These are phyloP conservation scores for Dasypogon diadema DNA, from an alignment of 2,888 invertebrate species.

Conservation along the genomic window DNA sequence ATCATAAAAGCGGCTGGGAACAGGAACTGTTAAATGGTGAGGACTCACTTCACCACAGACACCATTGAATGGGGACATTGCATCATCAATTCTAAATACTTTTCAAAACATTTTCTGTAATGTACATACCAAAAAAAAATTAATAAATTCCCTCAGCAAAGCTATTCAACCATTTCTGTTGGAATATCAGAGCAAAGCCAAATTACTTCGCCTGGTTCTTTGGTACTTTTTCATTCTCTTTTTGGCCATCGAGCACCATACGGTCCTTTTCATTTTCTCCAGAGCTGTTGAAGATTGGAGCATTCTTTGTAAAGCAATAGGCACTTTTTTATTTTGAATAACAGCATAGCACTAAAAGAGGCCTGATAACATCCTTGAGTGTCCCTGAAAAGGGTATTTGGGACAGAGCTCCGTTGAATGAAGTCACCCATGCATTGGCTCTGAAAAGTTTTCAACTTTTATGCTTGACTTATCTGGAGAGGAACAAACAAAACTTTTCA, in stretches of 20 bases:
- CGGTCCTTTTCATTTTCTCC: slow-evolving; percentile 27
- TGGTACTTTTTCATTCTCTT: slow-evolving; percentile 26
- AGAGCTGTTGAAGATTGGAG: slow-evolving; percentile 24
- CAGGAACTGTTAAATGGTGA: too few species aligned
- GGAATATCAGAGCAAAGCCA: background rate
- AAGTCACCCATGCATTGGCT: slow-evolving; percentile 38
- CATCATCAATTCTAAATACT: too few species aligned
- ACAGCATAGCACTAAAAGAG: background rate
- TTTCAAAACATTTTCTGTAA: too few species aligned
- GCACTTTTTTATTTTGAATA: slow-evolving; percentile 29
- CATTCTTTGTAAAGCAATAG: slow-evolving; percentile 31
- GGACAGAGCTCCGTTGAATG: slow-evolving; percentile 36
- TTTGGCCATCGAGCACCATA: background rate
- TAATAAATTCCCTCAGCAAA: too few species aligned
- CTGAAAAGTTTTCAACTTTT: slow-evolving; percentile 42
- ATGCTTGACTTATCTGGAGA: slow-evolving; percentile 44
- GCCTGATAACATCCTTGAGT: slow-evolving; percentile 39
- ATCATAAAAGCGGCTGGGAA: too few species aligned
- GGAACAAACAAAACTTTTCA: slow-evolving; percentile 45
- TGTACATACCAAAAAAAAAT: too few species aligned
- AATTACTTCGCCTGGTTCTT: background rate
- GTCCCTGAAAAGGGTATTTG: slow-evolving; percentile 43
- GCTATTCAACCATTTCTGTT: too few species aligned
- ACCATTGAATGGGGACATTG: too few species aligned
- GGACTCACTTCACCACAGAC: too few species aligned